Evolutionary conservation across 1,140 invertebrate genomes (phyloP), one percentile per base, ranked within the genome.

Genomic region (Zaprionus capensis): DNA sequence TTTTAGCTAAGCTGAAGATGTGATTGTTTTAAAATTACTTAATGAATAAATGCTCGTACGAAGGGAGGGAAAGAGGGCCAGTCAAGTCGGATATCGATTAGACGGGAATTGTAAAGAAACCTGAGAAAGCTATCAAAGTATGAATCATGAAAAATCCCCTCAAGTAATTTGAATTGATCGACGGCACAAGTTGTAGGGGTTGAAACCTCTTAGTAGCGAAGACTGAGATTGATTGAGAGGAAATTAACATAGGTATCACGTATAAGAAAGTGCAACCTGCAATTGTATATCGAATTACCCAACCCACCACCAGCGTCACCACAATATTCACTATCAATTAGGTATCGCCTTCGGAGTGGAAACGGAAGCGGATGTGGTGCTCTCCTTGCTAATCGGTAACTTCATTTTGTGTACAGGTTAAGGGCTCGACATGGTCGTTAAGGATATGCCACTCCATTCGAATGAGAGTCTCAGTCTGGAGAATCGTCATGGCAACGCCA

Each of bases 381-480:
- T 53, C 38, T 64, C 24, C 55, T 49, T 17, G 51, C 53, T 68
- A 73, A 86, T 71, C 56, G 38, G 68, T 41, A 59, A 41, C 58
- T 61, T 61, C 44, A 80, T 74, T 71, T 57, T 77, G 17, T 74
- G 36, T 17, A 41, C 53, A 53, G 41, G 38, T 58, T 46, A 49
- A 36, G 26, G 64, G 24, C 41, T 31, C 22, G 26, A 28, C 20
- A 90, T 90, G 85, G 81, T 90, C 20, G 86, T 90, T 20, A 90
- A 90, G 71, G 85, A 90, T 56, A 90, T 90, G 70, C 79, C 81
- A 0, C 71, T 90, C 15, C 90, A 83, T 17, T 46, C 41, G n/a
- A 46, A 46, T 55, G 90, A 91, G 64, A 91, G 80, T 62, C 77
- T 91, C 9, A 91, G 49, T 64, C 79, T 91, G 90, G 90, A 91